These are phyloP conservation scores for Motacilla tschutschensis DNA, from an alignment of 2,113 vertebrate species.

Conservation along the genomic window DNA sequence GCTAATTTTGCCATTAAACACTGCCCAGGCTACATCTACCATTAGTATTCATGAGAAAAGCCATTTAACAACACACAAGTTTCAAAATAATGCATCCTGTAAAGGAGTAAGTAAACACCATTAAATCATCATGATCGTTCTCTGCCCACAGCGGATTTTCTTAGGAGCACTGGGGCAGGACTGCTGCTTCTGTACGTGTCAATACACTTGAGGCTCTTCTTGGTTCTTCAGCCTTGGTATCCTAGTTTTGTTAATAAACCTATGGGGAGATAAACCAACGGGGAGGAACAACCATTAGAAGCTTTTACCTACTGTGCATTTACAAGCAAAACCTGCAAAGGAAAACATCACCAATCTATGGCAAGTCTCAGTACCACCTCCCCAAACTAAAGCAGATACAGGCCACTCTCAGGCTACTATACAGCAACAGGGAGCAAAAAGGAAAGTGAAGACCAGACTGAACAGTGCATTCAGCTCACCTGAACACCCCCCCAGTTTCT, in stretches of 20 bases:
- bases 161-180: slow-evolving; percentile 88
- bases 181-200: slow-evolving; percentile 94
- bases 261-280: slow-evolving; percentile 99
- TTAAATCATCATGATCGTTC: slow-evolving; percentile 84
- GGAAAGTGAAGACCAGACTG: slow-evolving; percentile 81
- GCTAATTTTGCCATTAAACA: slow-evolving; percentile 20
- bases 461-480: slow-evolving; percentile 92
- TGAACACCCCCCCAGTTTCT: slow-evolving; percentile 92
- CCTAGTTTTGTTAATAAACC: slow-evolving; percentile 99
- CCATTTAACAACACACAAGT: slow-evolving; percentile 73
- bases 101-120: slow-evolving; percentile 87
- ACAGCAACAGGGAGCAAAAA: slow-evolving; percentile 71
- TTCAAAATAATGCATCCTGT: slow-evolving; percentile 75
- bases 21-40: slow-evolving; percentile 44
- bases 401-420: slow-evolving; percentile 72
- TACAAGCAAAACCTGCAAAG: slow-evolving; percentile 84
- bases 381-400: slow-evolving; percentile 77
- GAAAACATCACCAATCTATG: slow-evolving; percentile 82
- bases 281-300: slow-evolving; percentile 99
- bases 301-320: slow-evolving; percentile 78
- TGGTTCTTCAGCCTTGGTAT: slow-evolving; percentile 95
- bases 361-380: slow-evolving; percentile 78
- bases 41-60: slow-evolving; percentile 60
- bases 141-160: slow-evolving; percentile 88
- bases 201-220: slow-evolving; percentile 97